phyloP scores from a whole-genome alignment of 1,140 invertebrate genomes.

The Pemphigus obesinymphae region DNA sequence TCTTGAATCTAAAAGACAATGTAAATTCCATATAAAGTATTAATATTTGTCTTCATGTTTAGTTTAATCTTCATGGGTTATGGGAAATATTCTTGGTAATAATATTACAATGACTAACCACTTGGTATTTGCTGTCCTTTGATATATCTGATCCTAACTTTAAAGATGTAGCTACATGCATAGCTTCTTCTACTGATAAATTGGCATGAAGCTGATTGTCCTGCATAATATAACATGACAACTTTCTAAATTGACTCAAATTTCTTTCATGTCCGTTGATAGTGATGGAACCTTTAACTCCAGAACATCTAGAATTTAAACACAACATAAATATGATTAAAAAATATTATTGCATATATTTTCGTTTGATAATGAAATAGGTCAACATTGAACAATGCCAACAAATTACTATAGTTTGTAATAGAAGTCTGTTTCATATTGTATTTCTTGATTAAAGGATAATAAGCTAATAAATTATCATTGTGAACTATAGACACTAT shows the following conservation, averaged over 20 bases:
- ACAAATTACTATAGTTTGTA: not conserved
- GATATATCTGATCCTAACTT: constrained; percentile 73
- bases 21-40: not conserved
- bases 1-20: constrained; percentile 68
- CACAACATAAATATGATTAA: constrained; percentile 15
- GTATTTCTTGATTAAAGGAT: no score
- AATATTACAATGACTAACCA: constrained; percentile 60
- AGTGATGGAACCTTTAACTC: constrained; percentile 72
- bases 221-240: constrained; percentile 97
- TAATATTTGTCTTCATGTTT: not conserved
- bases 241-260: constrained; percentile 82
- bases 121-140: constrained; percentile 69
- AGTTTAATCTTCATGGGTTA: not conserved
- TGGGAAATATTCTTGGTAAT: not conserved
- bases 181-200: constrained; percentile 87
- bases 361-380: not conserved
- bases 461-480: not conserved
- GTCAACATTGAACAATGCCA: not conserved
- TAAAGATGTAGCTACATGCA: constrained; percentile 85
- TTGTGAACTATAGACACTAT: not conserved
- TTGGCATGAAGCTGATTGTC: constrained; percentile 92
- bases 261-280: constrained; percentile 84
- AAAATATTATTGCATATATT: not conserved
- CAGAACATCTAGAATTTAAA: constrained; percentile 61
- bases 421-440: not conserved